Evolutionary conservation across 2,113 vertebrate species (phyloP).

Genomic region (Salvelinus namaycush): DNA sequence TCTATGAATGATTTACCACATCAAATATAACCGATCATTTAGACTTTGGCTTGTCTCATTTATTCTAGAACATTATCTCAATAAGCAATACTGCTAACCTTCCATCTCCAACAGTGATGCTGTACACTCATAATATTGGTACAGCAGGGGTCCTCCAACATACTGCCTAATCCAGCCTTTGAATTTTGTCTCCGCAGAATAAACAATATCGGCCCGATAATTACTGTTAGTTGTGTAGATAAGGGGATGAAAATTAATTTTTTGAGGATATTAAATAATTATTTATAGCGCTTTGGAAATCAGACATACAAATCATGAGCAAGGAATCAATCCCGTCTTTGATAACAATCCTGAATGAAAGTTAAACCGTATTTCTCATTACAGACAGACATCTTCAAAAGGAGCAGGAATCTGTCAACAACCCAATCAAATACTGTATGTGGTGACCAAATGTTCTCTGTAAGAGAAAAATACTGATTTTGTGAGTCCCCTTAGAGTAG

Average conservation of each 20-base stretch:
- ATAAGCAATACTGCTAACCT: not conserved
- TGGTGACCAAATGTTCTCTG: not conserved
- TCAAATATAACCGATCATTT: constrained; percentile 9
- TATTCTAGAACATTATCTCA: constrained; percentile 9
- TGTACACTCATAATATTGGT: constrained; percentile 5
- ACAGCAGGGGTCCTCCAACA: constrained; percentile 11
- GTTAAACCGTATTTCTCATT: constrained; percentile 14
- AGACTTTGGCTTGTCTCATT: constrained; percentile 1
- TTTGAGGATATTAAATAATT: constrained; percentile 15
- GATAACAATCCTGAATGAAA: constrained; percentile 12
- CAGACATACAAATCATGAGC: constrained; percentile 5
- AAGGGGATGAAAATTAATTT: constrained; percentile 4
- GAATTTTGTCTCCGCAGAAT: constrained; percentile 6
- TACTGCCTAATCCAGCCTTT: constrained; percentile 9
- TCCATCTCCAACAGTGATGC: not conserved
- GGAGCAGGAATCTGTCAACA: not conserved
- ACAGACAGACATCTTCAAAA: not conserved
- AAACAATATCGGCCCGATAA: constrained; percentile 12
- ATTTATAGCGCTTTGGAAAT: constrained; percentile 19
- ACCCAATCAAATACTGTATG: not conserved
- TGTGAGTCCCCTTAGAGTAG: not conserved
- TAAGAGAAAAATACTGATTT: not conserved
- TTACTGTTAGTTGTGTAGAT: constrained; percentile 9
- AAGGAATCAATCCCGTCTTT: constrained; percentile 4
- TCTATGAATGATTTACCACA: not conserved